Conservation (phyloP, 2,113 vertebrate species). For the Acrocephalus arundinaceus region DNA sequence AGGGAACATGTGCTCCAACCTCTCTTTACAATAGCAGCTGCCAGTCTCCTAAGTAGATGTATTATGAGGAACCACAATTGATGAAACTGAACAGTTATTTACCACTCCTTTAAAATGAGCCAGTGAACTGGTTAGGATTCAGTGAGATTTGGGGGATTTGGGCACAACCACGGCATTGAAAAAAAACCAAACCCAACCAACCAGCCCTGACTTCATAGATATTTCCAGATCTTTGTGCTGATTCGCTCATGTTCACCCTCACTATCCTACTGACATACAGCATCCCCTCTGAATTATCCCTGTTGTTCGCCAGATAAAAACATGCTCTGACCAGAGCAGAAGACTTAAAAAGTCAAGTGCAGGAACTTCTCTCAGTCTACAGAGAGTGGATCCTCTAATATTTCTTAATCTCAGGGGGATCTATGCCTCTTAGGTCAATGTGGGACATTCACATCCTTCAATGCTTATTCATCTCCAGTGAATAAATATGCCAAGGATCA, state of each 20-base stretch:
- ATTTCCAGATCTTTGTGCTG: not conserved
- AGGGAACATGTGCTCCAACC: not conserved
- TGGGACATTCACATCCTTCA: not conserved
- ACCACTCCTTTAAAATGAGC: not conserved
- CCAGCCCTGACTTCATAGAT: not conserved
- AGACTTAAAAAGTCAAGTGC: not conserved
- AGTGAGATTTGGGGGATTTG: not conserved
- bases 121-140: not conserved
- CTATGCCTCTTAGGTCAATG: not conserved
- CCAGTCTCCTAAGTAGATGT: not conserved
- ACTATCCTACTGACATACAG: not conserved
- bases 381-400: not conserved
- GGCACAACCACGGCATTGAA: not conserved
- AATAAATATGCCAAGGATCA: not conserved
- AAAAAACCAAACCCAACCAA: not conserved
- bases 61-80: not conserved
- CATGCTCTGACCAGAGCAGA: not conserved
- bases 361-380: not conserved
- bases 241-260: not conserved
- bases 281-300: not conserved
- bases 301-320: not conserved
- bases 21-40: not conserved
- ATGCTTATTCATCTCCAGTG: not conserved
- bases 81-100: not conserved
- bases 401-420: not conserved